Evolutionary conservation across 2,888 invertebrate species (phyloP).

Genomic region (Drosophila macrothrix): DNA sequence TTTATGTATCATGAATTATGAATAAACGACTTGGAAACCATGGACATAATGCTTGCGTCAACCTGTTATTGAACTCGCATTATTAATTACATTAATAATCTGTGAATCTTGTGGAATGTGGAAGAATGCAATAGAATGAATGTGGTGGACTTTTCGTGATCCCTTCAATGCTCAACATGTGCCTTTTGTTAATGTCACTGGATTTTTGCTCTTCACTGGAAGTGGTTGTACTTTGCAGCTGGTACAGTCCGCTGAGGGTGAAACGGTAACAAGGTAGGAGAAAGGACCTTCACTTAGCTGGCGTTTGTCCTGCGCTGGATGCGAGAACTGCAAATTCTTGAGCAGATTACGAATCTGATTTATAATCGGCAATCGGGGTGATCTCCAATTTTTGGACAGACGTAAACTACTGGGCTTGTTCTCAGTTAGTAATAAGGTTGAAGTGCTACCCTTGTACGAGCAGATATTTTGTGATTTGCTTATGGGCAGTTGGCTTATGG

Average conservation of each 20-base stretch:
- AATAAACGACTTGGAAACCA: not conserved
- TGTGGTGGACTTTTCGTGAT: not conserved
- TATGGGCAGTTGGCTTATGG: not conserved
- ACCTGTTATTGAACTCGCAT: not conserved
- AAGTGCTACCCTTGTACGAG: not conserved
- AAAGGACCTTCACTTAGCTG: not conserved
- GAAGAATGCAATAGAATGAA: not conserved
- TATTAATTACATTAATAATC: not conserved
- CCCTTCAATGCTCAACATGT: not conserved
- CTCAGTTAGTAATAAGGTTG: not conserved
- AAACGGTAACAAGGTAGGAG: constrained; percentile 42
- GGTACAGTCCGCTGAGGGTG: constrained; percentile 6
- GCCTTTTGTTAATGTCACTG: not conserved
- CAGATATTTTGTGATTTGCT: not conserved
- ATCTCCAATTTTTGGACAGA: not conserved
- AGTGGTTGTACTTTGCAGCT: constrained; percentile 33
- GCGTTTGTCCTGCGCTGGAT: not conserved
- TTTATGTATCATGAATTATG: not conserved
- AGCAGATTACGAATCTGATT: constrained; percentile 43
- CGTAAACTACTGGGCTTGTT: not conserved
- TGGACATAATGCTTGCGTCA: not conserved
- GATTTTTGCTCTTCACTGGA: not conserved
- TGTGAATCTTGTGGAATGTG: not conserved
- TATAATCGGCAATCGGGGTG: not conserved
- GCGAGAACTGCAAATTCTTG: constrained; percentile 26